A percentile compares a stretch with the other conserved stretches of the same genome.
Evolutionary conservation across 2,888 invertebrate genomes (phyloP).

Genomic region (Rutpela maculata): DNA sequence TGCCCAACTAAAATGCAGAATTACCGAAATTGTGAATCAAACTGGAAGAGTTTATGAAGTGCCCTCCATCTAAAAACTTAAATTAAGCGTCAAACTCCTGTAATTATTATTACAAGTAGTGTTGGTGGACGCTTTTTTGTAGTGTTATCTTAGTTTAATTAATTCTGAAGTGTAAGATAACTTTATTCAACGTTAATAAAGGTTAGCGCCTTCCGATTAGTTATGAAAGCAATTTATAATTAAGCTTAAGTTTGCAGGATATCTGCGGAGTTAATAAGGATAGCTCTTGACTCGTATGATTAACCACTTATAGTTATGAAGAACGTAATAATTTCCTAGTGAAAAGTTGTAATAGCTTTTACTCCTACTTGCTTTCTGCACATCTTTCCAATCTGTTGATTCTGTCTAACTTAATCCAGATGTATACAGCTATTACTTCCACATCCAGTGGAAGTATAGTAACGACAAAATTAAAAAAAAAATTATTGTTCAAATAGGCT

Average conservation of each 20-base stretch:
- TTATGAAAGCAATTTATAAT: not conserved
- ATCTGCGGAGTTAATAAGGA: not conserved
- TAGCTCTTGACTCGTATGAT: not conserved
- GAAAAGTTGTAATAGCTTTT: not conserved
- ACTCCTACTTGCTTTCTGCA: not conserved
- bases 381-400: not conserved
- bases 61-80: not conserved
- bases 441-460: no score
- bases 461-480: no score
- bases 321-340: not conserved
- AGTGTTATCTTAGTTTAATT: not conserved
- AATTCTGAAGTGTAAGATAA: not conserved
- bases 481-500: no score
- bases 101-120: not conserved
- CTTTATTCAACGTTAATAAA: not conserved
- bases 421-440: no score
- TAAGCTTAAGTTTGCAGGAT: slow-evolving; percentile 4
- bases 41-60: no score
- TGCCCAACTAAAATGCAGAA: no score
- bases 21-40: no score
- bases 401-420: no score
- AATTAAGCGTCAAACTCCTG: not conserved
- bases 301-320: not conserved
- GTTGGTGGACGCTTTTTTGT: not conserved
- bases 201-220: not conserved